Percentiles rank a stretch among this genome's conserved stretches.
Conservation (phyloP, 2,797 vertebrate species). For the Pseudotriccus pelzelni region DNA sequence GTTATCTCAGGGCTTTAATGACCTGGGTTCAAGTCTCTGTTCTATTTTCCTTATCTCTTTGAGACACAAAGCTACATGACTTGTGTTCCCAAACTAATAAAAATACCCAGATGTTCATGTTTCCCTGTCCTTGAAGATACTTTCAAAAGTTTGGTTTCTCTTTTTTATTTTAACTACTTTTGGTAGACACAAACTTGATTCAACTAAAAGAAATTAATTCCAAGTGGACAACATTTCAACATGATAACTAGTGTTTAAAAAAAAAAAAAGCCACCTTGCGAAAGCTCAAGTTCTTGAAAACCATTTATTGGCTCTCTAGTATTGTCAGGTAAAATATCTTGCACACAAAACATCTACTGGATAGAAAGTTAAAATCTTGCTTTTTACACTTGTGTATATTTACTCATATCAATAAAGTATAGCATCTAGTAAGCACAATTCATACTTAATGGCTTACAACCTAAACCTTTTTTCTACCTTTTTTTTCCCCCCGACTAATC, state of each 20-base stretch:
- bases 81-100: slow-evolving; percentile 51
- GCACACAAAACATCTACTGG: neutral
- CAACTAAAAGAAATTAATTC: neutral
- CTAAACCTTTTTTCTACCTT: neutral
- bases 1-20: slow-evolving; percentile 47
- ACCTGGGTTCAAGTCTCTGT: slow-evolving; percentile 44
- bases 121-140: slow-evolving; percentile 43
- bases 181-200: neutral
- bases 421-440: neutral
- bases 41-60: slow-evolving; percentile 56
- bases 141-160: neutral
- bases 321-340: neutral
- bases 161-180: neutral
- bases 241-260: neutral
- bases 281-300: neutral
- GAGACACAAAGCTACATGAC: slow-evolving; percentile 49
- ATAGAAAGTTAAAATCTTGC: neutral
- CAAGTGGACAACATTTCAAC: neutral
- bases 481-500: neutral
- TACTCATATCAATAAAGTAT: neutral
- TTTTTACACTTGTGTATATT: neutral
- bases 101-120: slow-evolving; percentile 12
- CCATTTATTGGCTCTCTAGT: neutral
- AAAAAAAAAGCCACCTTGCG: neutral
- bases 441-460: neutral